Evolutionary conservation across 2,113 vertebrate genomes (phyloP).

Genomic region (Melanostigma gelatinosum): DNA sequence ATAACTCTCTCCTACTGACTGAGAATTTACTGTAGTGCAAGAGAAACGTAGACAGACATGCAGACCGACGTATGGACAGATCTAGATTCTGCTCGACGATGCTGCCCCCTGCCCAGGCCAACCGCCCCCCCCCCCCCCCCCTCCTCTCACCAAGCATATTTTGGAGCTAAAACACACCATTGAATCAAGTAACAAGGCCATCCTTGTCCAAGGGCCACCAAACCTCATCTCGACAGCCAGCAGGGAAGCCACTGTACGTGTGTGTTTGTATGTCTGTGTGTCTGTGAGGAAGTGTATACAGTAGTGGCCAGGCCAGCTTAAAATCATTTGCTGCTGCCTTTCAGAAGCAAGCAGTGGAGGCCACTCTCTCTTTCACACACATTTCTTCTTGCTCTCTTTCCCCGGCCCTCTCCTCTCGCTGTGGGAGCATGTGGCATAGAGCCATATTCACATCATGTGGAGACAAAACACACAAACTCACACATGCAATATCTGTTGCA

Average conservation of each 20-base stretch:
- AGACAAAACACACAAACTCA: slow-evolving; percentile 41
- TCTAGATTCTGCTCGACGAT: slow-evolving; percentile 49
- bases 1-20: slow-evolving; percentile 15
- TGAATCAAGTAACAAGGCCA: slow-evolving; percentile 76
- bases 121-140: slow-evolving; percentile 17
- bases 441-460: slow-evolving; percentile 42
- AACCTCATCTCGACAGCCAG: slow-evolving; percentile 77
- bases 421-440: slow-evolving; percentile 45
- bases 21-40: slow-evolving; percentile 25
- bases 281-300: slow-evolving; percentile 54
- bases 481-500: slow-evolving; percentile 7
- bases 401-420: slow-evolving; percentile 22
- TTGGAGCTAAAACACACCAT: slow-evolving; percentile 80
- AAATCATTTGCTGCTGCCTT: slow-evolving; percentile 71
- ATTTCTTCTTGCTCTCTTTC: slow-evolving; percentile 30
- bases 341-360: slow-evolving; percentile 50
- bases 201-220: slow-evolving; percentile 78
- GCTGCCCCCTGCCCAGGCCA: slow-evolving; percentile 44
- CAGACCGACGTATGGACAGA: slow-evolving; percentile 55
- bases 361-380: slow-evolving; percentile 10
- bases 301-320: slow-evolving; percentile 62
- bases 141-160: slow-evolving; percentile 74
- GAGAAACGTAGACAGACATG: slow-evolving; percentile 19
- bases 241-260: slow-evolving; percentile 67
- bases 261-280: slow-evolving; percentile 36